Base-by-base conservation (phyloP, 2,113 vertebrate species). In the Elanoides forficatus region DNA sequence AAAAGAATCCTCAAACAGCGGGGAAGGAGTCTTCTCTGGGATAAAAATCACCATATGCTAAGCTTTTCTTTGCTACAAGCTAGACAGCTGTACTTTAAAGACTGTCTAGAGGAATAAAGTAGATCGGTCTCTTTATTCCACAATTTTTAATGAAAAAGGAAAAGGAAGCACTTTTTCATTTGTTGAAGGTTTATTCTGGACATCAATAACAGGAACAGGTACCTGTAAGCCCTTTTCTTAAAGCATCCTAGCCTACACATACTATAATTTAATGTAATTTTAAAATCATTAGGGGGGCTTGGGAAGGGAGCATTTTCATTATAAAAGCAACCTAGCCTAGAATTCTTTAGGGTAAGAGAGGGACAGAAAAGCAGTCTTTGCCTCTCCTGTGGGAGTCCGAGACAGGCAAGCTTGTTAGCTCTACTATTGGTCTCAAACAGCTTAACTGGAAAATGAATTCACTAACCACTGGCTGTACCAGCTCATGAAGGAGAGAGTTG, bases 1-100 rank as follows among this genome's bases (percentile, higher is more conserved):
- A 71, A 72, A 90, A 84, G 55, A 50, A 42, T 78, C 45, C 36
- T 91, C 63, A 88, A 83, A 84, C 73, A 93, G 53, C 7, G 9
- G 81, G 73, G 55, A 92, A 90, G 62, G 56, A 92, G 53, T 45
- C 22, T 18, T 94, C 58, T 92, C 81, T 81, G 83, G 92, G 81
- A 68, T 90, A 89, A 84, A 96, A 86, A 86, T 95, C 80, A 76
- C 48, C 42, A 50, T 84, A 84, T 72, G 70, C 29, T 93, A 66
- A 94, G 52, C 55, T 94, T 38, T 86, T 95, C 30, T 95, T 93
- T 95, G 48, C 76, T 73, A 87, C 20, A 62, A 70, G 27, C n/a
- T 82, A 86, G 73, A 73, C 58, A 90, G 38, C 3, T 7, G 1
- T 79, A 15, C 56, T 93, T 89, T 42, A 72, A 79, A 86, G 50